Percentiles rank a stretch among this genome's conserved stretches.
Evolutionary conservation across 2,797 vertebrate species (phyloP).

Genomic region (Phataginus tricuspis): DNA sequence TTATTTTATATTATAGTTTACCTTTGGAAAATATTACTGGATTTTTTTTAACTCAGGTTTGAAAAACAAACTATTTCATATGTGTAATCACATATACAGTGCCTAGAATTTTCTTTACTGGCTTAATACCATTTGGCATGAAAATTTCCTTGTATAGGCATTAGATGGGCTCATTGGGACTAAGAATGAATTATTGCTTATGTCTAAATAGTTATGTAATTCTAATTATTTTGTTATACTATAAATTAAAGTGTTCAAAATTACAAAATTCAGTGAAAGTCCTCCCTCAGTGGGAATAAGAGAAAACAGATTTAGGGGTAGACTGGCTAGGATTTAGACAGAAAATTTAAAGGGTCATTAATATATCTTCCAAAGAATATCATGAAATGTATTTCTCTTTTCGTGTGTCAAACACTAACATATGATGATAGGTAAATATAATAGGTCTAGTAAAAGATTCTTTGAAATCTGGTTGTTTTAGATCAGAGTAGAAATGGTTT

Average conservation of each 20-base stretch:
- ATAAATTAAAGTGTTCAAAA: conserved; percentile 52
- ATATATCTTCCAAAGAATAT: conserved; percentile 11
- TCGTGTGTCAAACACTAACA: conserved; percentile 28
- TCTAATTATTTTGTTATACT: conserved; percentile 54
- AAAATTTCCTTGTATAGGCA: conserved; percentile 39
- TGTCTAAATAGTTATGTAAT: conserved; percentile 40
- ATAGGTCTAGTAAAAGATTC: conserved; percentile 17
- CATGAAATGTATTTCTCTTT: conserved; percentile 52
- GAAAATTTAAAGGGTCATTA: conserved; percentile 36
- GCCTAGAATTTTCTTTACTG: conserved; percentile 56
- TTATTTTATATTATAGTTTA: conserved; percentile 46
- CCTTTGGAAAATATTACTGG: conserved; percentile 27
- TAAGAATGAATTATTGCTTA: conserved; percentile 27
- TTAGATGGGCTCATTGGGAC: conserved; percentile 44
- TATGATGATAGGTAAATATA: conserved; percentile 46
- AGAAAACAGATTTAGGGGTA: conserved; percentile 51
- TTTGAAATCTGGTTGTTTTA: conserved; percentile 54
- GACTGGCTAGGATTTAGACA: conserved; percentile 39
- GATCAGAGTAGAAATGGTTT: conserved; percentile 45
- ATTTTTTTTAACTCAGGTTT: conserved; percentile 37
- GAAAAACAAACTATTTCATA: conserved; percentile 50
- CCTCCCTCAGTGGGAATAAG: conserved; percentile 8
- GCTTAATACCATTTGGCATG: conserved; percentile 37
- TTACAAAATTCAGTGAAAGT: conserved; percentile 47
- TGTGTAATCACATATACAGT: conserved; percentile 2